Evolutionary conservation across 2,888 invertebrate genomes (phyloP).

Genomic region (Julus scanicus): DNA sequence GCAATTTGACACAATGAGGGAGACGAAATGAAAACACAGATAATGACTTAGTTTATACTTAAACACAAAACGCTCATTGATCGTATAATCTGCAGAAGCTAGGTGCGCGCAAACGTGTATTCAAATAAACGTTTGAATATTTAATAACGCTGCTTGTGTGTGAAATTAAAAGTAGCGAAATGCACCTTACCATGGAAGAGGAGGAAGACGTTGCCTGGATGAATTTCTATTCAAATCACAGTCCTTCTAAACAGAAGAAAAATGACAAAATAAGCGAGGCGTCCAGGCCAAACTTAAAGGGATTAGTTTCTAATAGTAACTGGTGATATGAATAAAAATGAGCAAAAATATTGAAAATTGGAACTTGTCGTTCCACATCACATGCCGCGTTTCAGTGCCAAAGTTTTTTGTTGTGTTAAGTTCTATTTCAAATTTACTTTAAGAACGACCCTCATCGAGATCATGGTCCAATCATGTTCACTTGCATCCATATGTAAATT

Average conservation of each 20-base stretch:
- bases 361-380: too few species aligned
- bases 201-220: neutral
- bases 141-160: slow-evolving; percentile 25
- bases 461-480: too few species aligned
- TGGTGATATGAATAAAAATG: too few species aligned
- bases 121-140: slow-evolving; percentile 42
- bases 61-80: slow-evolving; percentile 27
- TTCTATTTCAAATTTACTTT: too few species aligned
- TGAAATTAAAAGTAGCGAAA: slow-evolving; percentile 6
- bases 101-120: slow-evolving; percentile 24
- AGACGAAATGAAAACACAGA: slow-evolving; percentile 39
- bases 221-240: neutral
- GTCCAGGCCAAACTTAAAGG: neutral
- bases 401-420: too few species aligned
- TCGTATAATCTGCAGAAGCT: slow-evolving; percentile 16
- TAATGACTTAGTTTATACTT: slow-evolving; percentile 41
- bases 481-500: too few species aligned
- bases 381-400: too few species aligned
- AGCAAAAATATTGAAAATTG: too few species aligned
- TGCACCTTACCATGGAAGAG: neutral
- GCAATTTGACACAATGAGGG: slow-evolving; percentile 42
- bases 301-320: neutral
- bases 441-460: too few species aligned
- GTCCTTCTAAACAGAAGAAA: neutral
- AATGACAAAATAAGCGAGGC: neutral